These are phyloP conservation scores for Euwallacea fornicatus DNA, from an alignment of 1,140 invertebrate species.

Conservation along the genomic window DNA sequence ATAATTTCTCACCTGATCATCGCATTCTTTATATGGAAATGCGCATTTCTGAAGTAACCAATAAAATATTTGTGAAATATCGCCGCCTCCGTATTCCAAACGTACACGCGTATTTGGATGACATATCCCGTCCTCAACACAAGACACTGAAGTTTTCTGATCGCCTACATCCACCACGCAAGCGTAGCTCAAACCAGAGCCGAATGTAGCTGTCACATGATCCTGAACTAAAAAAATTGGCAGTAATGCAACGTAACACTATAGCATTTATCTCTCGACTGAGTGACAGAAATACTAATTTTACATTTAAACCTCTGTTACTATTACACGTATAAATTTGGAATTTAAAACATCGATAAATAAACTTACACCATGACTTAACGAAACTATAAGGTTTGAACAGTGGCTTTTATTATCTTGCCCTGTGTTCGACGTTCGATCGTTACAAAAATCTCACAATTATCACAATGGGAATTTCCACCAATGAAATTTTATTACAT, in stretches of 20 bases:
- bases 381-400: too few relatives aligned
- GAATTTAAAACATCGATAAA: too few relatives aligned
- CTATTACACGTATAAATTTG: too few relatives aligned
- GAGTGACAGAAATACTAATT: too few relatives aligned
- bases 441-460: too few relatives aligned
- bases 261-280: background rate
- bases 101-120: conserved; percentile 81
- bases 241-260: background rate
- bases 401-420: too few relatives aligned
- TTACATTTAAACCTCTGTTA: too few relatives aligned
- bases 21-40: conserved; percentile 84
- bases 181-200: conserved; percentile 85
- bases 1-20: conserved; percentile 54
- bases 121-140: conserved; percentile 95
- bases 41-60: conserved; percentile 86
- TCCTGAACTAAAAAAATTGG: conserved; percentile 60
- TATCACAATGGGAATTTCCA: too few relatives aligned
- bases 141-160: conserved; percentile 93
- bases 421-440: too few relatives aligned
- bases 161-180: conserved; percentile 96
- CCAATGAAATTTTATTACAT: too few relatives aligned
- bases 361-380: too few relatives aligned
- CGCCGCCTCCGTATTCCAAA: conserved; percentile 87
- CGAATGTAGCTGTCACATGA: conserved; percentile 92
- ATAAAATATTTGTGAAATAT: conserved; percentile 83